Conservation (phyloP, 2,888 invertebrate genomes). For the Orchesellides sinensis region DNA sequence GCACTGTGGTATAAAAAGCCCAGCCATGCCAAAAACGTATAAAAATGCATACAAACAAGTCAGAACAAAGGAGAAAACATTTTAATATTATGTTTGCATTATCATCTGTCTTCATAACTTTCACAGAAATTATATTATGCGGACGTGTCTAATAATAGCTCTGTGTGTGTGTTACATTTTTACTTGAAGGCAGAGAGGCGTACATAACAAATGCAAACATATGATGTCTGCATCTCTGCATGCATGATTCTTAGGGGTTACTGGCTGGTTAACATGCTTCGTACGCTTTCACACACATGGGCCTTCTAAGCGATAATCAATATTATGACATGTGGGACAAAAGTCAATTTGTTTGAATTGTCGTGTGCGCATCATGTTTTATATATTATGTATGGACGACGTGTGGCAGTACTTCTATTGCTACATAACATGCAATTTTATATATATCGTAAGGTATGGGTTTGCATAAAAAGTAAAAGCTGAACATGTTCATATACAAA, state of each 20-base stretch:
- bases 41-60: not conserved
- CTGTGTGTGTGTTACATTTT: not conserved
- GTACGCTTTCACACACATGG: slow-evolving; percentile 21
- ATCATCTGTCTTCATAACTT: slow-evolving; percentile 45
- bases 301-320: slow-evolving; percentile 55
- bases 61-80: not conserved
- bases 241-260: not conserved
- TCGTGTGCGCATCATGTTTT: slow-evolving; percentile 9
- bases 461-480: not conserved
- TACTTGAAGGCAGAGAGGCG: not conserved
- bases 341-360: slow-evolving; percentile 56
- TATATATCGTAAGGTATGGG: too few species aligned
- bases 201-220: not conserved
- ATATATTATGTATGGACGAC: slow-evolving; percentile 20
- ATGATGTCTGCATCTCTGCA: not conserved
- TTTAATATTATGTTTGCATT: slow-evolving; percentile 38
- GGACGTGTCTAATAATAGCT: not conserved
- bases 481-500: not conserved
- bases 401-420: not conserved
- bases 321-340: slow-evolving; percentile 50
- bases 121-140: not conserved
- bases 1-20: too few species aligned
- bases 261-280: not conserved
- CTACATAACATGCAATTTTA: too few species aligned
- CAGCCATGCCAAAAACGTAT: too few species aligned